Evolutionary conservation across 1,140 invertebrate genomes (phyloP).

Genomic region (Caenorhabditis latens): DNA sequence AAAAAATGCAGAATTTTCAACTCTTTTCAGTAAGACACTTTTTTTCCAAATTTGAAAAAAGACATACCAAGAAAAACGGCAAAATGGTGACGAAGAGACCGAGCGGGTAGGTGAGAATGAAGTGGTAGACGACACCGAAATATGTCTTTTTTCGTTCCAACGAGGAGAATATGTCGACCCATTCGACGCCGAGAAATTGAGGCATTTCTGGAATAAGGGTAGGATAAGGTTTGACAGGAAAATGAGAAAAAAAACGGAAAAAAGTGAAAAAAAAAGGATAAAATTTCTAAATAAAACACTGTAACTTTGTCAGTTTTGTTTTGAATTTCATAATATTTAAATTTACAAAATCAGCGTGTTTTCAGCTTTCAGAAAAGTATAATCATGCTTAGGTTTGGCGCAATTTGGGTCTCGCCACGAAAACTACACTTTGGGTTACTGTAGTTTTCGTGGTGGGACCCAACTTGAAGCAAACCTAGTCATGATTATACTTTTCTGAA

Average conservation of each 20-base stretch:
- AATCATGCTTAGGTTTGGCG: no score
- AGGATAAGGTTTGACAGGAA: not conserved
- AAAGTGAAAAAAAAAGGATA: not conserved
- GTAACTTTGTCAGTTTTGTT: no score
- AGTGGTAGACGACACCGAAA: conserved; percentile 44
- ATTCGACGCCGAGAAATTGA: conserved; percentile 36
- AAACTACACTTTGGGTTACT: no score
- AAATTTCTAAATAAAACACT: no score
- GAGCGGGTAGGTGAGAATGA: conserved; percentile 31
- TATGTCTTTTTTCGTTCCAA: conserved; percentile 27
- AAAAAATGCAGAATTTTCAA: no score
- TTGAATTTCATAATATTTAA: no score
- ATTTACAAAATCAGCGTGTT: no score
- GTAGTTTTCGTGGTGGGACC: no score
- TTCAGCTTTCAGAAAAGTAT: no score
- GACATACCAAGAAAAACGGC: conserved; percentile 49
- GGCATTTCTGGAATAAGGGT: not conserved
- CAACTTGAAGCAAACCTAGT: no score
- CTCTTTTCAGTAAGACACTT: not conserved
- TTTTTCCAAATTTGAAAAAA: not conserved
- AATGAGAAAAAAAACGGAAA: not conserved
- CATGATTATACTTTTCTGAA: no score
- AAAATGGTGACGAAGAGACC: conserved; percentile 4
- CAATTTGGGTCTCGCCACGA: no score
- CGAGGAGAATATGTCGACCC: conserved; percentile 19